Base-by-base conservation (phyloP, 1,140 invertebrate species). In the Drosophila serrata region DNA sequence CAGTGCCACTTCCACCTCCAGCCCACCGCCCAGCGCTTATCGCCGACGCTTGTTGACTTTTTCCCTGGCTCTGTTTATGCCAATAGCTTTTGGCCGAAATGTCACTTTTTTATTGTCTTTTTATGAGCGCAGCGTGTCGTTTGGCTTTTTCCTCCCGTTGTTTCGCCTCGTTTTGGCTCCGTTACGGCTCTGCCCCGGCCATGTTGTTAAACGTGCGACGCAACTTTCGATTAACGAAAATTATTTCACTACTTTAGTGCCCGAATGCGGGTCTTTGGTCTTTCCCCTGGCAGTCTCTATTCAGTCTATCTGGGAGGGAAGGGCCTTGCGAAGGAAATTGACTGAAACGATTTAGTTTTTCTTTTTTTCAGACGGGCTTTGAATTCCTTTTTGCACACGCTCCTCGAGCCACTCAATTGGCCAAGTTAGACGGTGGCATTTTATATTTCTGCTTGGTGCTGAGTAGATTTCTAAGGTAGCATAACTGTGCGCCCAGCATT, bases 31-130 rank as follows among this genome's bases (percentile, higher is more conserved):
- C 43, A 39, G 27, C 61, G 42, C 33, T 56, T 49, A 63, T 59
- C 42, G 74, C 51, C 39, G 17, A 19, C 55, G 75, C 43, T 55
- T 76, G 56, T 78, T 64, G 76, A 61, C 57, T 45, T 68, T 60
- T 37, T 55, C 24, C 58, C 56, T 49, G 59, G 22, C 59, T 67
- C 49, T 31, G 67, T 88, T 81, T 76, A 79, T 86, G 78, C 75
- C 69, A 74, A 57, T 75, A 72, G 85, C 79, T 80, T 75, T 81
- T 61, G 80, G 80, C 85, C 77, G 80, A 90, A 88, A 90, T 90
- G 85, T 90, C 85, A 90, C 85, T 90, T 88, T 87, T 88, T 88
- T 88, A 88, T 88, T 79, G 85, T 79, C 62, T 85, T 88, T 88
- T 88, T 88, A 88, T 88, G 85, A 90, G 85, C 85, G 48, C 77